Base-by-base conservation (phyloP, 2,797 vertebrate species). In the Labeo calbasu region DNA sequence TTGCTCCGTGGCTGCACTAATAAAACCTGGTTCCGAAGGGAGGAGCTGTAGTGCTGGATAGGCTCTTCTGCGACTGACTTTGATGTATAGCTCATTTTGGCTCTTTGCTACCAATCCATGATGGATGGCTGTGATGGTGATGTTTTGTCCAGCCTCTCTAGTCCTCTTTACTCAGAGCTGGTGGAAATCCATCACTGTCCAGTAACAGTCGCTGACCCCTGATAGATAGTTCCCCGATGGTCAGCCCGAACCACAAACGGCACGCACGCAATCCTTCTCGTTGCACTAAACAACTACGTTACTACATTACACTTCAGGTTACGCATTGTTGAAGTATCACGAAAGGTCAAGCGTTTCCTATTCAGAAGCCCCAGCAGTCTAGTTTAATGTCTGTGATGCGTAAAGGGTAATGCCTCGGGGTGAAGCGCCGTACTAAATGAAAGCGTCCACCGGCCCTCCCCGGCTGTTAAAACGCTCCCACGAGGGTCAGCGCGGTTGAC, bases 41-140 rank as follows among this genome's bases (percentile, higher is more conserved):
- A 80, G 69, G 70, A 65, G 78, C 73, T 66, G 25, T 63, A 40
- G 79, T 77, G n/a, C 79, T 79, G 87, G 93, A 93, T 92, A 90
- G 91, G 80, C 69, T 91, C 91, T 91, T 91, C 63, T 73, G 80
- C 25, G 77, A 92, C 91, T 91, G 92, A 92, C 91, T 81, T 88
- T 94, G 95, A 96, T 96, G 94, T 94, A 95, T 96, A 93, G 94
- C 92, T 92, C 89, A 92, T 79, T 89, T 84, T 51, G 86, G 84
- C 85, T 81, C 85, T 91, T 88, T 86, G 78, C 86, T 88, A 84
- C 85, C 48, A 82, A 63, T 19, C 63, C 0, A 91, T 96, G 96
- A 96, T 95, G 93, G 95, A 96, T 96, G 93, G 94, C 94, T 92
- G 93, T 93, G 84, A 89, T 94, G 68, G 94, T 94, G 92, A 95